Conservation (phyloP, 2,797 vertebrate species). For the Chelon labrosus region DNA sequence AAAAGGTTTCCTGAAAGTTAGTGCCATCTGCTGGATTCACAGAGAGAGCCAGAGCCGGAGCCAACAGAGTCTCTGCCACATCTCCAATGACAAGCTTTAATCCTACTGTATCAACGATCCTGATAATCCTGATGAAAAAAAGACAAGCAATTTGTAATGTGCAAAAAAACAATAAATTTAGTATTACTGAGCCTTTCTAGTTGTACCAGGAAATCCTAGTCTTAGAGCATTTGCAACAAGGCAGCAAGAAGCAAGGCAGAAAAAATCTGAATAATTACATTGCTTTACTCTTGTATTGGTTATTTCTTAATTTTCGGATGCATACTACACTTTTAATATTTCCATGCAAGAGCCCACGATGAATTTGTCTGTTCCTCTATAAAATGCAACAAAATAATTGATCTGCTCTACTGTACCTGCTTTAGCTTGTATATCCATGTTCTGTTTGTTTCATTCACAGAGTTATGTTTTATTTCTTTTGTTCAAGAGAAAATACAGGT, state of each 20-base stretch:
- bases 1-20: conserved; percentile 85
- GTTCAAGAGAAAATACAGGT: too few species aligned
- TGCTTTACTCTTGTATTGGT: too few species aligned
- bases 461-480: too few species aligned
- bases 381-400: too few species aligned
- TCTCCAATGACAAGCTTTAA: conserved; percentile 87
- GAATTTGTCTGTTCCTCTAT: neutral
- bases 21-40: conserved; percentile 85
- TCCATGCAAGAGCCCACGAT: conserved; percentile 2
- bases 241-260: neutral
- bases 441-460: too few species aligned
- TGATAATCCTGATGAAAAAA: conserved; percentile 85
- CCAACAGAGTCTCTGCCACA: conserved; percentile 74
- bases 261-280: neutral
- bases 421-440: too few species aligned
- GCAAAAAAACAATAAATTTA: neutral
- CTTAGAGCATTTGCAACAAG: neutral
- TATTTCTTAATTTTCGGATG: neutral
- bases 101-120: conserved; percentile 92
- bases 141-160: neutral
- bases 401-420: too few species aligned
- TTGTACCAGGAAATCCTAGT: neutral
- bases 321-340: conserved; percentile 72
- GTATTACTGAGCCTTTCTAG: neutral
- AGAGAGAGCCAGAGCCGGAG: conserved; percentile 88